Conservation (phyloP, 1,140 invertebrate genomes). For the Psix sp. region DNA sequence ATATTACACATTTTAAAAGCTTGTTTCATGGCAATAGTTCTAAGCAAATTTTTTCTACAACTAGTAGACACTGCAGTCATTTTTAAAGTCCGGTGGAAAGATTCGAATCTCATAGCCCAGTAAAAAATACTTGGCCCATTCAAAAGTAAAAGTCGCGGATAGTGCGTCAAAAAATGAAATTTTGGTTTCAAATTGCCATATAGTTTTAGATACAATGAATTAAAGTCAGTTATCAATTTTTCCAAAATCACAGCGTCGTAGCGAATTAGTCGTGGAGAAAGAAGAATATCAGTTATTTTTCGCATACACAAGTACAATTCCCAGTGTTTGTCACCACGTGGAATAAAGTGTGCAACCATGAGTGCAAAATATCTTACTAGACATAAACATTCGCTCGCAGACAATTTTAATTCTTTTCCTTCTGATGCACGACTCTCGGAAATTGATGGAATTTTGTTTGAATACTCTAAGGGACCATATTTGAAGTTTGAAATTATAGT, state of each 20-base stretch:
- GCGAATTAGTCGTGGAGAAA: conserved; percentile 17
- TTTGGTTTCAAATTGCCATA: conserved; percentile 19
- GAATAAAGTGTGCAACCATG: conserved; percentile 17
- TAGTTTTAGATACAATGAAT: conserved; percentile 12
- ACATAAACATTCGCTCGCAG: conserved; percentile 21
- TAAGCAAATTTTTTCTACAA: conserved; percentile 22
- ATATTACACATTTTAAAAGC: conserved; percentile 13
- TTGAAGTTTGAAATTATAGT: conserved; percentile 4
- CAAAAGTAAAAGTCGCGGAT: conserved; percentile 10
- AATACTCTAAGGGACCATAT: conserved; percentile 1
- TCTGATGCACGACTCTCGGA: neutral
- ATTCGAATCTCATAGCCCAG: conserved; percentile 33
- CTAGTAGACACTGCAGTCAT: conserved; percentile 9
- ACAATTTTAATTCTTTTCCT: conserved; percentile 16
- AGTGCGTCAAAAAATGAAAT: conserved; percentile 17
- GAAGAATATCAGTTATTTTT: conserved; percentile 16
- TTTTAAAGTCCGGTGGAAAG: conserved; percentile 14
- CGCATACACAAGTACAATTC: conserved; percentile 15
- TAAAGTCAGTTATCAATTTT: conserved; percentile 6
- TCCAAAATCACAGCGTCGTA: conserved; percentile 4
- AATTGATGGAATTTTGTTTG: conserved; percentile 3
- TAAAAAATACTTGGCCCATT: conserved; percentile 19
- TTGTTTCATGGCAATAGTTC: conserved; percentile 25
- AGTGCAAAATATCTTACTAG: conserved; percentile 28
- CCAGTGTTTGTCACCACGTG: conserved; percentile 10